Evolutionary conservation across 2,888 invertebrate genomes (phyloP), one percentile per base, ranked within the genome.

Genomic region (Horisme vitalbata): DNA sequence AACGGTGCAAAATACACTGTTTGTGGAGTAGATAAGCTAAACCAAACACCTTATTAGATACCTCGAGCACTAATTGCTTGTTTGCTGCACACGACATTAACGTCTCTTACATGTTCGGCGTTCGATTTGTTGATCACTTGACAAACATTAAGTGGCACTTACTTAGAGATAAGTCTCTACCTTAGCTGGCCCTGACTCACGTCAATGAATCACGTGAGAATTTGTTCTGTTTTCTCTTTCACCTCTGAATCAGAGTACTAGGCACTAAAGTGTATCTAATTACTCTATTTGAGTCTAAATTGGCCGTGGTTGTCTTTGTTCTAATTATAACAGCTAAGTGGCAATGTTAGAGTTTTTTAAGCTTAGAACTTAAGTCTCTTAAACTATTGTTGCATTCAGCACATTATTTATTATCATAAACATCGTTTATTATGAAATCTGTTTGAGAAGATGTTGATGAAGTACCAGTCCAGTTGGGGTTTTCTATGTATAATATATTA

Each of bases 51-150:
- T 57, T 48, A 38, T 44, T 52, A 55, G 50, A 53, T 59, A 63
- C 60, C 57, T 62, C 57, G 44, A 45, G 60, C 50, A 54, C 73
- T 83, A 81, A 84, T 79, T 63, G 75, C 63, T 77, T 82, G 75
- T 83, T 84, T 83, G 63, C 57, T 45, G 49, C 31, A 61, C 57
- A 68, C 63, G 60, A 71, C 68, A 69, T 72, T 63, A 68, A 68
- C 64, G 54, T 60, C 51, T 34, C 32, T 26, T 28, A 41, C 32
- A 57, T 5, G 5, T 57, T 49, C 52, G 51, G 47, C 49, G 55
- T 48, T 54, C 63, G 46, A 63, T 67, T 65, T 54, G 52, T 65
- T 70, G 71, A 79, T 75, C 64, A 61, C 61, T 68, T 59, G 65
- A 63, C 70, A 73, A 74, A 73, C 61, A 69, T 32, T 10, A 26